Base-by-base conservation (phyloP, 2,888 invertebrate species). In the Pinctada fucata region DNA sequence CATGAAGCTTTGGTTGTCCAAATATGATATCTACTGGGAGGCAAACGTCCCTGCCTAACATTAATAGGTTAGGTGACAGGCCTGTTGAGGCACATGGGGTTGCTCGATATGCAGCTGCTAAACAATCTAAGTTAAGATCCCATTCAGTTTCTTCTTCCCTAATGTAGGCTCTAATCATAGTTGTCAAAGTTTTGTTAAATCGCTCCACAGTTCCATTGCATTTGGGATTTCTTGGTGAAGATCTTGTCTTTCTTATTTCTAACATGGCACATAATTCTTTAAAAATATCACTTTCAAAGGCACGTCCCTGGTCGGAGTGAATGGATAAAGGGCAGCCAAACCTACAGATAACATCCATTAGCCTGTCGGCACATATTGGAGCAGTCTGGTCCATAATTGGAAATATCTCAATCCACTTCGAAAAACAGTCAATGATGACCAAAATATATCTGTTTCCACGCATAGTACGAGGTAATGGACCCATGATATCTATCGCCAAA, bases 51-150 rank as follows among this genome's bases (percentile, higher is more conserved):
- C 73, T 65, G 3, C 80, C 80, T 13, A 84, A 68, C 82, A 84
- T 84, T 16, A 84, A 16, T 47, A 82, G 16, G 65, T 83, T 85
- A 3, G 83, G 83, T 8, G 83, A 81, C 45, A 83, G 31, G 31
- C 31, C 31, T 31, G 31, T 31, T 31, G 31, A 31, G 31, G 31
- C 31, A 31, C 31, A 31, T 49, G 73, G 78, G 1, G 82, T 75
- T 6, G 81, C 64, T 64, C 82, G 65, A 63, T 83, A 82, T 45
- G 82, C 82, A 13, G 63, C 75, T 10, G 82, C 82, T 67, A 82
- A 45, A 67, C 79, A 84, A 5, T 79, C 81, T 68, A 85, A 64
- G 50, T 84, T 73, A 47, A 78, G 16, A 64, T 85, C 82, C 83
- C 82, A 85, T 47, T 84, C 74, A 45, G 69, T 78, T 68, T 85